Evolutionary conservation across 2,113 vertebrate species (phyloP), one percentile per base, ranked within the genome.

Genomic region (Limanda limanda): DNA sequence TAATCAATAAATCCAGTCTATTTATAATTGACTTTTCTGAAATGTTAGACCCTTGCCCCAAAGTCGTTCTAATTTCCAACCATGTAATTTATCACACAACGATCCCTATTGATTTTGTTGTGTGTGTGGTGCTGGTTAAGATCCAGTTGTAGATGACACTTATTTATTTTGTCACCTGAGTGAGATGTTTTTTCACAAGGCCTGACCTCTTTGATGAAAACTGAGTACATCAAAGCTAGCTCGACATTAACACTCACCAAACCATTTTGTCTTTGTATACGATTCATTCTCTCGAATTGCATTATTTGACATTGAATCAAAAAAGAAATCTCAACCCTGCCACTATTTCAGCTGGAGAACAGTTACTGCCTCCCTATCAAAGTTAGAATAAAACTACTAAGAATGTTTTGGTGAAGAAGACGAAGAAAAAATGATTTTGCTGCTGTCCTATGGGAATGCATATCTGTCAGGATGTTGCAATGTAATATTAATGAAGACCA

Each of bases 401-500:
- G 15, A 75, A 71, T 64, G 48, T 80, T 78, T 67, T 56, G 42
- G 37, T 7, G 31, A 40, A 67, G 62, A 1, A n/a, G 12, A 70
- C 2, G 14, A 25, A 14, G 12, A 13, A 75, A 83, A 86, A 74
- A 79, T 83, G 23, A 31, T 55, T 78, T 73, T 60, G 21, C 57
- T 68, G 51, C 56, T 20, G 14, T 78, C 67, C 68, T 42, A 51
- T 31, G 55, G 71, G 68, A 57, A 27, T 48, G 35, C 17, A 21
- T 48, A 70, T 65, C 70, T 81, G 83, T 82, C 76, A 86, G 70
- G 12, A 74, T 84, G 87, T 83, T 70, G 69, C 58, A 45, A 85
- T 90, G 71, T 69, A 89, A 85, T 82, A 84, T 84, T 86, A 84
- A 92, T 86, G 71, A 84, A 83, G 64, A 85, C 55, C 69, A 75